Conservation (phyloP, 2,888 invertebrate genomes). For the Microctonus aethiopoides region DNA sequence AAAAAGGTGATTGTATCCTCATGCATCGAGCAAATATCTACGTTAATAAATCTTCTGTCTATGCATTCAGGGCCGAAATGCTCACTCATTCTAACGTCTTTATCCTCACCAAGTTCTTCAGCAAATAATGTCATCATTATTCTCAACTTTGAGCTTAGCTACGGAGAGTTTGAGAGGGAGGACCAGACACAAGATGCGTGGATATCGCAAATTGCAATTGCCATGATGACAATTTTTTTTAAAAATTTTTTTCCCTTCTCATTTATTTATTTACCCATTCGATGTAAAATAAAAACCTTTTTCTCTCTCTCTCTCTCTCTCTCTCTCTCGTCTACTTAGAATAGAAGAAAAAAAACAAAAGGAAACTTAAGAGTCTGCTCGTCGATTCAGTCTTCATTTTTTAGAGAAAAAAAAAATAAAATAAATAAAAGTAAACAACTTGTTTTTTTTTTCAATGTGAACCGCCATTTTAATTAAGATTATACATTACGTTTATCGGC, state of each 20-base stretch:
- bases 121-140: conserved; percentile 15
- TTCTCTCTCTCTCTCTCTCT: too few species aligned
- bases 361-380: conserved; percentile 43
- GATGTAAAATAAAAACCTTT: too few species aligned
- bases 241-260: conserved; percentile 11
- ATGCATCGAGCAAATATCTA: conserved; percentile 39
- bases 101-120: conserved; percentile 5
- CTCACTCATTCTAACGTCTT: conserved; percentile 35
- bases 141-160: conserved; percentile 43
- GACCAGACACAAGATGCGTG: conserved; percentile 61
- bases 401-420: conserved; percentile 27
- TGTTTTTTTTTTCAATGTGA: not conserved
- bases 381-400: conserved; percentile 43
- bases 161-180: conserved; percentile 53
- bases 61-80: conserved; percentile 57
- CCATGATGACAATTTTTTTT: conserved; percentile 27
- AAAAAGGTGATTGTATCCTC: conserved; percentile 17
- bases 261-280: conserved; percentile 21
- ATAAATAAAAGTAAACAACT: not conserved
- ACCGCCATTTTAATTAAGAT: conserved; percentile 1
- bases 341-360: conserved; percentile 26
- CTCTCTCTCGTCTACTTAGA: conserved; percentile 31
- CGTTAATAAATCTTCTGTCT: conserved; percentile 54
- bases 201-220: conserved; percentile 39
- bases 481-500: conserved; percentile 9